These are phyloP conservation scores for Riparia riparia DNA, from an alignment of 2,113 vertebrate genomes.

Conservation along the genomic window DNA sequence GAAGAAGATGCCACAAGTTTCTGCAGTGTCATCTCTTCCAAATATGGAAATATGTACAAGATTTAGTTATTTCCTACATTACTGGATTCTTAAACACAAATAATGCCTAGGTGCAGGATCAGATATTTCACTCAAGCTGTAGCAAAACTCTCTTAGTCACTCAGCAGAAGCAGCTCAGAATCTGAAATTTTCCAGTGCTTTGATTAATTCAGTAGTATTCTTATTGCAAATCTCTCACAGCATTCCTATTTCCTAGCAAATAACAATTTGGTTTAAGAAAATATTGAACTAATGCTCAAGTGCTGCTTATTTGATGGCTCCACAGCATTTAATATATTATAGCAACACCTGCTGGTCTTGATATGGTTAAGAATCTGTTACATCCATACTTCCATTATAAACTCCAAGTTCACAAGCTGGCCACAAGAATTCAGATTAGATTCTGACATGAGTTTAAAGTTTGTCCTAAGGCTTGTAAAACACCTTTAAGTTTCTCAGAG, in stretches of 20 bases:
- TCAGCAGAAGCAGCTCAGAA: constrained; percentile 5
- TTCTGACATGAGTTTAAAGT: background rate
- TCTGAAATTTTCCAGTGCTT: background rate
- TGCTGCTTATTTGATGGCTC: background rate
- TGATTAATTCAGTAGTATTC: background rate
- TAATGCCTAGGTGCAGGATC: background rate
- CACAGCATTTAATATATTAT: constrained; percentile 61
- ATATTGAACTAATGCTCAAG: background rate
- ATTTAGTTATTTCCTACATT: background rate
- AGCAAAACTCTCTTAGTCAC: background rate
- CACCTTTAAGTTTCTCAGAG: background rate
- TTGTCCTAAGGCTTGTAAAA: background rate
- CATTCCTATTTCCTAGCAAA: background rate
- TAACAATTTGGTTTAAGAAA: background rate
- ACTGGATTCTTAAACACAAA: background rate
- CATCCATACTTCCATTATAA: background rate
- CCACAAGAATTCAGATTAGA: background rate
- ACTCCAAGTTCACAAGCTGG: background rate
- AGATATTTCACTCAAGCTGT: background rate
- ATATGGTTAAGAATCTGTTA: constrained; percentile 35
- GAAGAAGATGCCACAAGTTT: background rate
- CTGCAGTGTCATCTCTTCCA: background rate
- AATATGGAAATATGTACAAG: background rate
- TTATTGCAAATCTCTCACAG: background rate
- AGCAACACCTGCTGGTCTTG: constrained; percentile 63